Conservation (phyloP, 2,113 vertebrate species). For the Piprites chloris region DNA sequence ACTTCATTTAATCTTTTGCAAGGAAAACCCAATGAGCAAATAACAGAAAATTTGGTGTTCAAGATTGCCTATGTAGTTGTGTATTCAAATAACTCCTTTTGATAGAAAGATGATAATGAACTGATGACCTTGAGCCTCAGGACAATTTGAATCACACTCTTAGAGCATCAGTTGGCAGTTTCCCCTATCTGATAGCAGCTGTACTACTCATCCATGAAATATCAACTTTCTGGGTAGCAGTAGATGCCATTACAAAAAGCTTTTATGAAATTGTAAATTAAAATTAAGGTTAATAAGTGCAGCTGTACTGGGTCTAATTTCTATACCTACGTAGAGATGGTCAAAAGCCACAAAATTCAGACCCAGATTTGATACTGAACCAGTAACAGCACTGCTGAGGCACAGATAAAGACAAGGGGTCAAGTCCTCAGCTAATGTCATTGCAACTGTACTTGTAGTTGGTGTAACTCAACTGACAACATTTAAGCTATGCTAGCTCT, state of each 20-base stretch:
- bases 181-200: neutral
- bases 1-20: neutral
- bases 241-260: neutral
- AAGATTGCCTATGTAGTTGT: neutral
- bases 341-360: neutral
- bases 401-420: neutral
- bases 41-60: neutral
- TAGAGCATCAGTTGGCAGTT: neutral
- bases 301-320: neutral
- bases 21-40: neutral
- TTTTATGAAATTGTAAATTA: neutral
- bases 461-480: neutral
- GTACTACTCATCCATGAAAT: neutral
- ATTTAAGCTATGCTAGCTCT: neutral
- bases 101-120: neutral
- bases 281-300: neutral
- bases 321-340: neutral
- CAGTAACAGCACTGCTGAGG: neutral
- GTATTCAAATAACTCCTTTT: neutral
- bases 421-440: neutral
- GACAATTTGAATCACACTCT: neutral
- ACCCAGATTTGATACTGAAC: neutral
- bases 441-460: neutral
- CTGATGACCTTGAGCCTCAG: neutral
- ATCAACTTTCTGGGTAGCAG: neutral